phyloP scores from a whole-genome alignment of 2,113 vertebrate genomes.

The Vulpes lagopus region DNA sequence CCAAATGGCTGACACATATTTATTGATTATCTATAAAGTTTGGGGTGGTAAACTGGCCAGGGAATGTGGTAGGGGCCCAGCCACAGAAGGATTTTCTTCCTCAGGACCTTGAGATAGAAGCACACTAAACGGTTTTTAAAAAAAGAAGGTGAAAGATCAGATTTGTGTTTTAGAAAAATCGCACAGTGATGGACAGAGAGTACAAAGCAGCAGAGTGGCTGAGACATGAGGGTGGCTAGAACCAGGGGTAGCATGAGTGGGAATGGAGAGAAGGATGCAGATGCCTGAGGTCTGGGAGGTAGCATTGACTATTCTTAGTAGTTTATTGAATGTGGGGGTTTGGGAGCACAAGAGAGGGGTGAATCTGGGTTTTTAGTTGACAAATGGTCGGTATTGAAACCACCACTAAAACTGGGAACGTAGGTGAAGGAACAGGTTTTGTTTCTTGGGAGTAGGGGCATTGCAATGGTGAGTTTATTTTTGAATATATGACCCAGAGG shows the following conservation, averaged over 20 bases:
- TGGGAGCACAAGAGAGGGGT: background rate
- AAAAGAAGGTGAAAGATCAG: background rate
- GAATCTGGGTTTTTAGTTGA: background rate
- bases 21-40: background rate
- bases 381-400: background rate
- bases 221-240: background rate
- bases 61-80: background rate
- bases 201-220: background rate
- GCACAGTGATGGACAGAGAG: background rate
- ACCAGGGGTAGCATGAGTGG: too few species aligned
- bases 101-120: background rate
- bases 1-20: background rate
- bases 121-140: background rate
- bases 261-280: background rate
- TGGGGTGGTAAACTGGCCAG: background rate
- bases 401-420: conserved; percentile 1
- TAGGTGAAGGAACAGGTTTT: background rate
- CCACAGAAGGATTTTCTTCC: background rate
- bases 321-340: background rate
- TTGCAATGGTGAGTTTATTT: background rate
- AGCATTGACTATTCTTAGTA: background rate
- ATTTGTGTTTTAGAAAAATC: background rate
- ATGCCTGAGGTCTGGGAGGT: background rate
- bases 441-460: background rate
- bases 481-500: background rate